Evolutionary conservation across 2,797 vertebrate species (phyloP).

Genomic region (Myoxocephalus aenaeus): DNA sequence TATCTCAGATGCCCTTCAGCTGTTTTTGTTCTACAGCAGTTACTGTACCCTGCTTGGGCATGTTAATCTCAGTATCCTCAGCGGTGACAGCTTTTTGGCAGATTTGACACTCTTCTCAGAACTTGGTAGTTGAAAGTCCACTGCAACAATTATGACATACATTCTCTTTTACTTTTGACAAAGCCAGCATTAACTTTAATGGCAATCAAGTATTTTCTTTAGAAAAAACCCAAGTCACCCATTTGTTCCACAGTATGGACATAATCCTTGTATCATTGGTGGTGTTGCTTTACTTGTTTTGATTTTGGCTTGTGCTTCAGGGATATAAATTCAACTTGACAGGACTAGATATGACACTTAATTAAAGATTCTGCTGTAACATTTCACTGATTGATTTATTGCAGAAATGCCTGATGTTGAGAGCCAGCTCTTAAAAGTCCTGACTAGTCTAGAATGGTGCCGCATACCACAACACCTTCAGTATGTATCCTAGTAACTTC

Average conservation of each 20-base stretch:
- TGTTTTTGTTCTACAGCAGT: constrained; percentile 49
- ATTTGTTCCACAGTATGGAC: neutral
- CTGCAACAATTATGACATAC: neutral
- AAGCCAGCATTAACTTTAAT: neutral
- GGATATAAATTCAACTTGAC: neutral
- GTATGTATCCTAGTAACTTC: constrained; percentile 5
- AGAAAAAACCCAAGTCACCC: neutral
- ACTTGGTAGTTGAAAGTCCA: neutral
- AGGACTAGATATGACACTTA: neutral
- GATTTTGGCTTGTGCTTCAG: neutral
- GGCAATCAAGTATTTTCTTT: neutral
- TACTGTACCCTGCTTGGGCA: constrained; percentile 18
- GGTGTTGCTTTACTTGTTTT: constrained; percentile 7
- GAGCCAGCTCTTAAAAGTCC: neutral
- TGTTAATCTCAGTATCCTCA: constrained; percentile 3
- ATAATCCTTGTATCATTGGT: neutral
- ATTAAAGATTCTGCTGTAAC: neutral
- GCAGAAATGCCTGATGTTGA: neutral
- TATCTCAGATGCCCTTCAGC: constrained; percentile 43
- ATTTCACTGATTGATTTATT: constrained; percentile 6
- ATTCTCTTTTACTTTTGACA: neutral
- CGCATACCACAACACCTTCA: neutral
- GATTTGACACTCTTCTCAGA: constrained; percentile 6
- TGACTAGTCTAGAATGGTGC: constrained; percentile 16
- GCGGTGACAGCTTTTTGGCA: constrained; percentile 15